Percentiles rank a stretch among this genome's conserved stretches.
phyloP scores from a whole-genome alignment of 2,113 vertebrate genomes.

The Apodemus sylvaticus region DNA sequence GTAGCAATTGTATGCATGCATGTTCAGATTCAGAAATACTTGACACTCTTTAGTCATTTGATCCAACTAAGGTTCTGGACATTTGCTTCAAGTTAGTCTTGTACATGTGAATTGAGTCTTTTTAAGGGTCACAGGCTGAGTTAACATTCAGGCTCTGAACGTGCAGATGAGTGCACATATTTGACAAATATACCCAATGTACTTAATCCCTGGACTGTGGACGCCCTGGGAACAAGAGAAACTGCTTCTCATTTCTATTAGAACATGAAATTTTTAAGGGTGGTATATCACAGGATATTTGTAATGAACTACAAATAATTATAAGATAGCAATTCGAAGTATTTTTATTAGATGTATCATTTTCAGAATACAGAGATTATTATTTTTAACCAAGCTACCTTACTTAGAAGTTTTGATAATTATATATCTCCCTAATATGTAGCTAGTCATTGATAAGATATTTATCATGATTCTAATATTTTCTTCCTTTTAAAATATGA shows the following conservation, averaged over 20 bases:
- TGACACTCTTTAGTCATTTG: background rate
- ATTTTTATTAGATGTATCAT: conserved; percentile 13
- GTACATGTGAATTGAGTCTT: background rate
- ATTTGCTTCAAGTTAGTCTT: conserved; percentile 21
- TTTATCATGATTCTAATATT: conserved; percentile 7
- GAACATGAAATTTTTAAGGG: conserved; percentile 44
- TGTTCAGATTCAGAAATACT: background rate
- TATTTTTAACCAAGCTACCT: conserved; percentile 46
- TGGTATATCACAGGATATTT: conserved; percentile 27
- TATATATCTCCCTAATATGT: background rate
- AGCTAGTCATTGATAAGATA: background rate
- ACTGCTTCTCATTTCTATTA: conserved; percentile 47
- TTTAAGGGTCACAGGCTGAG: conserved; percentile 2
- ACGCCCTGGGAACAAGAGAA: background rate
- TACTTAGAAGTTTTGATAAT: conserved; percentile 26
- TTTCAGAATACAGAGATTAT: conserved; percentile 47
- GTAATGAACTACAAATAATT: conserved; percentile 49
- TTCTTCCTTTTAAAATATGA: background rate
- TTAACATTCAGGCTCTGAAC: background rate
- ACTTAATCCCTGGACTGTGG: background rate
- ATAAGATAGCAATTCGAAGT: conserved; percentile 20
- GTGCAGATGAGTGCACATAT: background rate
- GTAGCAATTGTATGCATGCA: background rate
- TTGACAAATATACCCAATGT: background rate
- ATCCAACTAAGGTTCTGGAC: conserved; percentile 3